Evolutionary conservation across 1,140 invertebrate genomes (phyloP), one percentile per base, ranked within the genome.

Genomic region (Eufriesea mexicana): DNA sequence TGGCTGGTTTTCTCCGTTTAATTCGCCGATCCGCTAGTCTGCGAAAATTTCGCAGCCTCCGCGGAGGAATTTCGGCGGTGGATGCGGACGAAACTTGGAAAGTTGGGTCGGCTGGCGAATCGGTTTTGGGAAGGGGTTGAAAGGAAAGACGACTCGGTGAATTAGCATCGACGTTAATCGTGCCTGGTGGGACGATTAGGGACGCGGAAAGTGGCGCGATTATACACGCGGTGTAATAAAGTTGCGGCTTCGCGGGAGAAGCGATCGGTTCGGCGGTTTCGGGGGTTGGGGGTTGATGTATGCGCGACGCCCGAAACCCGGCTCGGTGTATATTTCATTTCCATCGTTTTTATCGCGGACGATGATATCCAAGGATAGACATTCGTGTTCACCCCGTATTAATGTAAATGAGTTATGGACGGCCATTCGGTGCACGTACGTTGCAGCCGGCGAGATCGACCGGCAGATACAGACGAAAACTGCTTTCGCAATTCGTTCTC

Each of bases 401-500:
- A 87, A 87, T 87, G 86, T 84, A 81, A 87, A 87, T 84, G 85
- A 87, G 82, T 85, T 81, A 87, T 84, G 76, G 79, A 87, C 86
- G 85, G 67, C 81, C 85, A 84, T 87, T 87, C 86, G 78, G 72
- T 70, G 86, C 78, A 87, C 86, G 85, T 84, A 75, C 75, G 67
- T 75, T 64, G 86, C 86, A 86, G 71, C 75, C 51, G 81, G 55
- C 54, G 62, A 87, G 86, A 87, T 87, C 82, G 81, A 87, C 67
- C 84, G 14, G 68, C 20, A 87, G 86, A 87, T 87, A 87, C 72
- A 87, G 82, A n/a, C 62, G 72, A 84, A 74, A 87, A 80, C 66
- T 49, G 62, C 42, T 78, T 78, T 72, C 42, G 71, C 47, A 42
- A 42, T 84, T 47, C 59, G 70, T 61, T 80, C 55, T 67, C 64